These are phyloP conservation scores for Caenorhabditis imperialis DNA, from an alignment of 2,888 invertebrate genomes.

Conservation along the genomic window DNA sequence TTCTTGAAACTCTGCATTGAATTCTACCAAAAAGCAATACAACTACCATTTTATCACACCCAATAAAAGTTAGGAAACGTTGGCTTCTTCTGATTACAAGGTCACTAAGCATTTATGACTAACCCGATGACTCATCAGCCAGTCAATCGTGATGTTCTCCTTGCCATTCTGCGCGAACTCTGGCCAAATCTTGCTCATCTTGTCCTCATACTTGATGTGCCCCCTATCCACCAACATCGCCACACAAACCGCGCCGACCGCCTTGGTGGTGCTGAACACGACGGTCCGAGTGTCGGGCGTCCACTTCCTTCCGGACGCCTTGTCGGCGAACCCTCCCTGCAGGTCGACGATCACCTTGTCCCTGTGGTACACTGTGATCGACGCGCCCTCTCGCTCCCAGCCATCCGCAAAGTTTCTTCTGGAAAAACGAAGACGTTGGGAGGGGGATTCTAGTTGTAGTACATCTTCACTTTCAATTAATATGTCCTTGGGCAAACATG, in stretches of 20 bases:
- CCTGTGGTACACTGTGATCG: conserved; percentile 79
- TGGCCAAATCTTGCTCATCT: conserved; percentile 79
- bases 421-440: too few species aligned
- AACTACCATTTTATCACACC: too few species aligned
- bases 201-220: conserved; percentile 77
- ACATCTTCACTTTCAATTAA: too few species aligned
- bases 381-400: conserved; percentile 78
- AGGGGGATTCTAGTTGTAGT: too few species aligned
- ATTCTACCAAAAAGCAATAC: too few species aligned
- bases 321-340: conserved; percentile 66
- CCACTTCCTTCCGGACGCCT: conserved; percentile 69
- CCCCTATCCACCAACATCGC: conserved; percentile 79
- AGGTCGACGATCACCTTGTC: conserved; percentile 79
- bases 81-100: too few species aligned
- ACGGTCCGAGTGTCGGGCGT: conserved; percentile 72
- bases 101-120: too few species aligned
- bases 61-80: too few species aligned
- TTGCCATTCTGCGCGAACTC: conserved; percentile 80
- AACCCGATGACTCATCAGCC: conserved; percentile 72
- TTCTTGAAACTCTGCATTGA: too few species aligned
- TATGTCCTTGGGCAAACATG: too few species aligned
- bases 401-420: conserved; percentile 76
- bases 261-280: conserved; percentile 76
- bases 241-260: conserved; percentile 74
- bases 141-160: conserved; percentile 78